phyloP scores from a whole-genome alignment of 2,113 vertebrate genomes.

The Synodontis membranacea region DNA sequence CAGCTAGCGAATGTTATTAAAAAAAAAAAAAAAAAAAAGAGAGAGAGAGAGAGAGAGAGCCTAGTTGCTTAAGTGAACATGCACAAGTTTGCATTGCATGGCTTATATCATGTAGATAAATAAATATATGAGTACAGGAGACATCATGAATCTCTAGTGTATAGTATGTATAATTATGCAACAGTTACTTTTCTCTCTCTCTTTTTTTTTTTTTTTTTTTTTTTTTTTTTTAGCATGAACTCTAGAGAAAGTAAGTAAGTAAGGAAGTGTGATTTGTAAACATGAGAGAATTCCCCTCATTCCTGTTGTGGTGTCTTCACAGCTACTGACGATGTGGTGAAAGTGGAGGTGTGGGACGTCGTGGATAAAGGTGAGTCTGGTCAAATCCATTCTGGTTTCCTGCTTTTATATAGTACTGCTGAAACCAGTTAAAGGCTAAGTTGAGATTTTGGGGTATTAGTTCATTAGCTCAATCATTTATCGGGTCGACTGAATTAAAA shows the following conservation, averaged over 20 bases:
- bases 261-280: background rate
- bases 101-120: no score
- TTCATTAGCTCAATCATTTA: background rate
- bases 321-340: slow-evolving; percentile 98
- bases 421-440: background rate
- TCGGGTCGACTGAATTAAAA: background rate
- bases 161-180: background rate
- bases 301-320: slow-evolving; percentile 37
- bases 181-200: background rate
- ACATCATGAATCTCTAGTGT: background rate
- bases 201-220: no score
- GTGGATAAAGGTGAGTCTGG: slow-evolving; percentile 92
- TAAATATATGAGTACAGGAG: background rate
- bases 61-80: background rate
- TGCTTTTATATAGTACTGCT: background rate
- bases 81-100: background rate
- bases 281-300: background rate
- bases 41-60: no score
- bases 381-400: background rate
- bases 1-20: background rate
- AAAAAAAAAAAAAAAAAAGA: no score
- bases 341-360: slow-evolving; percentile 98
- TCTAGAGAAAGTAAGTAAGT: background rate
- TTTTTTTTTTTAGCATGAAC: background rate
- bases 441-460: background rate